These are phyloP conservation scores for Corvus hawaiiensis DNA, from an alignment of 2,113 vertebrate genomes.

Conservation along the genomic window DNA sequence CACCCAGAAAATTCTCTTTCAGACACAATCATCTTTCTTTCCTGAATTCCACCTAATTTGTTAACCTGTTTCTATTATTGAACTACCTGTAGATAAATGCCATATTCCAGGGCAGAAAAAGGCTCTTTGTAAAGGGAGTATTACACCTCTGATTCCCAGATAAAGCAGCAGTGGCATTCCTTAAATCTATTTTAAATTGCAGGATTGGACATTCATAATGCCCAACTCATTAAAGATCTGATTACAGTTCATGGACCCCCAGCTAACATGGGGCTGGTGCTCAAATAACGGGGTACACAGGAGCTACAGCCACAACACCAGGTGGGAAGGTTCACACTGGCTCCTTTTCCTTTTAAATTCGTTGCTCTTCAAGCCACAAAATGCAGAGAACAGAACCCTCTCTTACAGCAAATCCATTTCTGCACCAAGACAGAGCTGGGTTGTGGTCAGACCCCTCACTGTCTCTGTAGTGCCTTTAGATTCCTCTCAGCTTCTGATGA, in stretches of 20 bases:
- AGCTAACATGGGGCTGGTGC: not conserved
- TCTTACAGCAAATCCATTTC: not conserved
- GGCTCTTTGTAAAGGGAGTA: not conserved
- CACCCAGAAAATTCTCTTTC: slow-evolving; percentile 39
- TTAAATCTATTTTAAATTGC: not conserved
- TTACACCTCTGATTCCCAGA: not conserved
- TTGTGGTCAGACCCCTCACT: not conserved
- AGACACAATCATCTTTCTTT: slow-evolving; percentile 29
- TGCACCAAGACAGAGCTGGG: not conserved
- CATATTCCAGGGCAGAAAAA: not conserved
- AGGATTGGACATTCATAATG: not conserved
- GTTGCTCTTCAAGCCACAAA: not conserved
- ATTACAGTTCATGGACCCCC: not conserved
- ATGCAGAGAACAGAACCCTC: not conserved
- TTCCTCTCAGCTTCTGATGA: not conserved
- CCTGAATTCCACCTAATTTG: slow-evolving; percentile 22
- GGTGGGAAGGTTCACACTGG: not conserved
- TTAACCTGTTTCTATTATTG: slow-evolving; percentile 1
- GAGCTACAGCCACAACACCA: not conserved
- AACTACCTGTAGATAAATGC: not conserved
- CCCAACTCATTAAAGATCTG: not conserved
- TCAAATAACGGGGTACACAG: not conserved
- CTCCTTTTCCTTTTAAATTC: not conserved
- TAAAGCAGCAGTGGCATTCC: not conserved
- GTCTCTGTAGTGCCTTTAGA: not conserved